A percentile compares a stretch with the other conserved stretches of the same genome.
Conservation (phyloP, 1,140 invertebrate species). For the Charaxes varanes region DNA sequence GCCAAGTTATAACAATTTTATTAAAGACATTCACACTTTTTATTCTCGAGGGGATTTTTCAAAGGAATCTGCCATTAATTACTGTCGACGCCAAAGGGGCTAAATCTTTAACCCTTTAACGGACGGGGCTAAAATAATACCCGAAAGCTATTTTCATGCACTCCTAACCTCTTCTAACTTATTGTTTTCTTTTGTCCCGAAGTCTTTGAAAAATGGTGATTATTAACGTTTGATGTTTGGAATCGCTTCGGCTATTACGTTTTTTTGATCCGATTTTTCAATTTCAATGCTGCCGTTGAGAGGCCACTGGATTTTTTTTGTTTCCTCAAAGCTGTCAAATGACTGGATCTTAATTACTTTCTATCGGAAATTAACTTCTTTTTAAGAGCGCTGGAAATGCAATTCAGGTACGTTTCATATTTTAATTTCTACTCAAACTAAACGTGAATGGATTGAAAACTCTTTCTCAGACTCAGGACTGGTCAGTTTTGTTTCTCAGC, state of each 20-base stretch:
- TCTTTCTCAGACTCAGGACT: no score
- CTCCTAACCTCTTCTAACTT: slow-evolving; percentile 56
- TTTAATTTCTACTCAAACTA: no score
- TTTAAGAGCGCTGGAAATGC: no score
- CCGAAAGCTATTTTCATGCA: slow-evolving; percentile 54
- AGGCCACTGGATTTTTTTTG: slow-evolving; percentile 8
- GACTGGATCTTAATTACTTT: no score
- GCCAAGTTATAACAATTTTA: slow-evolving; percentile 31
- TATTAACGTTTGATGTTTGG: slow-evolving; percentile 58
- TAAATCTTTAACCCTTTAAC: slow-evolving; percentile 46
- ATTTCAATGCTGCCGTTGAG: slow-evolving; percentile 23
- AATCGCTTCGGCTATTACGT: slow-evolving; percentile 20
- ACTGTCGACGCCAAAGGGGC: slow-evolving; percentile 53
- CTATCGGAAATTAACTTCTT: no score
- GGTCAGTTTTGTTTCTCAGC: no score
- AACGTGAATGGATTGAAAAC: no score
- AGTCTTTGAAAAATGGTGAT: slow-evolving; percentile 58
- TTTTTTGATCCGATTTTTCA: slow-evolving; percentile 19
- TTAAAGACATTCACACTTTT: slow-evolving; percentile 44
- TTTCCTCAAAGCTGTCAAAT: background rate
- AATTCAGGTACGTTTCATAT: no score
- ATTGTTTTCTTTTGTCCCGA: slow-evolving; percentile 56
- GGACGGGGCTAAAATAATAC: slow-evolving; percentile 33
- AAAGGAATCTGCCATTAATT: slow-evolving; percentile 58
- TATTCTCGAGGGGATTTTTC: slow-evolving; percentile 18